Percentiles rank a stretch among this genome's conserved stretches.
Conservation (phyloP, 2,113 vertebrate species). For the Myxocyprinus asiaticus region DNA sequence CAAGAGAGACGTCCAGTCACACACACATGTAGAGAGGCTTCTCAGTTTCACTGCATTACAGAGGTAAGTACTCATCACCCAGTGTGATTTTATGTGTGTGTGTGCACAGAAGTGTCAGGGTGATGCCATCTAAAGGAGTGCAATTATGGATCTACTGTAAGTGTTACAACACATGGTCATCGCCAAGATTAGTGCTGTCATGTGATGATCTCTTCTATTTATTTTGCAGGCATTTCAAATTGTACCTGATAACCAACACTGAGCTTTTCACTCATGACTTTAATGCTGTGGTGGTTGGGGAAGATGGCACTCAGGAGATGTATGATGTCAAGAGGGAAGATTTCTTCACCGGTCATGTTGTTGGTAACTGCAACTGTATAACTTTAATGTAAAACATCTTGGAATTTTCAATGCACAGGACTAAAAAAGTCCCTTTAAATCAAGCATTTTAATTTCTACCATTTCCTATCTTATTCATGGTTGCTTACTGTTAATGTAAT, state of each 20-base stretch:
- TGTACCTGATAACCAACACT: conserved; percentile 89
- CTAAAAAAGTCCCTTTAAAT: too few species aligned
- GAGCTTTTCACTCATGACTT: conserved; percentile 89
- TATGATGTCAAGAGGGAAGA: conserved; percentile 83
- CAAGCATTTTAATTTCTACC: too few species aligned
- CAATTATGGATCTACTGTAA: not conserved
- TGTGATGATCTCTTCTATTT: not conserved
- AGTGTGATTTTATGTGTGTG: not conserved
- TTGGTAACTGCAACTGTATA: conserved; percentile 75
- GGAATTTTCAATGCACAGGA: too few species aligned
- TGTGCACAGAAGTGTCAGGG: not conserved
- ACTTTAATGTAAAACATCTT: not conserved
- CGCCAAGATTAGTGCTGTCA: too few species aligned
- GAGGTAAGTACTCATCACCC: conserved; percentile 74
- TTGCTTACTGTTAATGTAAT: too few species aligned
- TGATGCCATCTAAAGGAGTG: not conserved
- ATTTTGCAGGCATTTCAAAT: conserved; percentile 83
- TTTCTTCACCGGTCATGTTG: conserved; percentile 91
- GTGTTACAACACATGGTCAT: not conserved
- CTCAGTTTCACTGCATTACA: conserved; percentile 87
- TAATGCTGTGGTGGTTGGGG: conserved; percentile 80
- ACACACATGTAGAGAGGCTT: conserved; percentile 84
- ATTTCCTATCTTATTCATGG: too few species aligned
- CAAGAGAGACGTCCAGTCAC: conserved; percentile 80
- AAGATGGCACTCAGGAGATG: conserved; percentile 74